These are phyloP conservation scores for Camponotus pennsylvanicus DNA, from an alignment of 1,140 invertebrate genomes.

Conservation along the genomic window DNA sequence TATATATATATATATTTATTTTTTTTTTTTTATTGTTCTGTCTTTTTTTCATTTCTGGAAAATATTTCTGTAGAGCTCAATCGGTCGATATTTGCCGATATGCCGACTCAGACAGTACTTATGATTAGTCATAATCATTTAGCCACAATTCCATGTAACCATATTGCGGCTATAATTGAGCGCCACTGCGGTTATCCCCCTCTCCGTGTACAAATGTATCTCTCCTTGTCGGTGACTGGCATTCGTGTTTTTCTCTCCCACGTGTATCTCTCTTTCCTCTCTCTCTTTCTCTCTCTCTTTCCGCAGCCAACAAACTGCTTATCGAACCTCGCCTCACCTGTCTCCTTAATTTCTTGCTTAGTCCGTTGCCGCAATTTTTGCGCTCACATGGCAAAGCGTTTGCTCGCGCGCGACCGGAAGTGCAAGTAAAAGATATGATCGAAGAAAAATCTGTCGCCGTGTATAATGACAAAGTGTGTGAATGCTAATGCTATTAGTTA, in stretches of 20 bases:
- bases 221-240: conserved; percentile 38
- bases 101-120: neutral
- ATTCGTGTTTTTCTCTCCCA: conserved; percentile 28
- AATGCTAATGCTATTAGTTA: neutral
- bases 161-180: conserved; percentile 58
- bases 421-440: neutral
- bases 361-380: conserved; percentile 66
- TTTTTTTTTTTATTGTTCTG: neutral
- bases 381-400: conserved; percentile 22
- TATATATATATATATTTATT: neutral
- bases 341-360: conserved; percentile 74
- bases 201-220: conserved; percentile 23
- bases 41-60: neutral
- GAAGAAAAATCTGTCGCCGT: neutral
- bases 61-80: neutral
- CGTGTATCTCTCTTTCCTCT: neutral
- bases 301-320: conserved; percentile 48
- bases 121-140: conserved; percentile 25
- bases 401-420: conserved; percentile 16
- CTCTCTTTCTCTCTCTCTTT: conserved; percentile 37
- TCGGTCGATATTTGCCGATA: neutral
- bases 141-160: conserved; percentile 29
- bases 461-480: neutral
- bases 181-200: conserved; percentile 57
- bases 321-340: conserved; percentile 70